phyloP scores from a whole-genome alignment of 2,797 vertebrate genomes.

The Schizothorax lantsangensis region DNA sequence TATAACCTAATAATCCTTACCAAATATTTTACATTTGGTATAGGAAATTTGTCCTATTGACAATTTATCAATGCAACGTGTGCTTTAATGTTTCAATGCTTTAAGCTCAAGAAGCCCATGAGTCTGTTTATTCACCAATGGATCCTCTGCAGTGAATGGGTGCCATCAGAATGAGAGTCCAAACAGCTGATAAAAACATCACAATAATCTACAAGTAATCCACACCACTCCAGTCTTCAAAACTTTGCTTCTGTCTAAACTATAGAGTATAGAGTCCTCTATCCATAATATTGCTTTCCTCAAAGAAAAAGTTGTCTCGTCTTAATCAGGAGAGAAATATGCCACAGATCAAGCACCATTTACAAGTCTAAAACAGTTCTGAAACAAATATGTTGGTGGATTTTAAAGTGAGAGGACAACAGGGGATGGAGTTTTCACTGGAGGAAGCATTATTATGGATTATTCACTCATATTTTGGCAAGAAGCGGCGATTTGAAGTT shows the following conservation, averaged over 20 bases:
- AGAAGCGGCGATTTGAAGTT: background rate
- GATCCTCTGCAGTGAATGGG: background rate
- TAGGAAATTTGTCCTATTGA: background rate
- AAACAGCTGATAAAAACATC: background rate
- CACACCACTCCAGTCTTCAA: background rate
- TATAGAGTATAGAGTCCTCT: background rate
- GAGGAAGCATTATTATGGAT: background rate
- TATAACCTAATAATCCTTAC: background rate
- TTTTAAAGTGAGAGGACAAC: background rate
- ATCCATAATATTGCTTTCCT: background rate
- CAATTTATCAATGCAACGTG: background rate
- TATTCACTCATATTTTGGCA: background rate
- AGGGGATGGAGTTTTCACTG: background rate
- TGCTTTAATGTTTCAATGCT: background rate
- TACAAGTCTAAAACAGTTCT: background rate
- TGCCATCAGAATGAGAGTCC: background rate
- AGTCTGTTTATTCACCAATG: background rate
- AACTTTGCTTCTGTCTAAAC: background rate
- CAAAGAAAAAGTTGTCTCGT: background rate
- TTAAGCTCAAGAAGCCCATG: background rate
- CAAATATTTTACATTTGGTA: background rate
- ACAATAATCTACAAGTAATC: background rate
- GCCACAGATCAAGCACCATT: background rate
- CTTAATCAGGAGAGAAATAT: background rate
- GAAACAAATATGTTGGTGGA: background rate